phyloP scores from a whole-genome alignment of 2,797 vertebrate genomes.

The Myripristis murdjan region DNA sequence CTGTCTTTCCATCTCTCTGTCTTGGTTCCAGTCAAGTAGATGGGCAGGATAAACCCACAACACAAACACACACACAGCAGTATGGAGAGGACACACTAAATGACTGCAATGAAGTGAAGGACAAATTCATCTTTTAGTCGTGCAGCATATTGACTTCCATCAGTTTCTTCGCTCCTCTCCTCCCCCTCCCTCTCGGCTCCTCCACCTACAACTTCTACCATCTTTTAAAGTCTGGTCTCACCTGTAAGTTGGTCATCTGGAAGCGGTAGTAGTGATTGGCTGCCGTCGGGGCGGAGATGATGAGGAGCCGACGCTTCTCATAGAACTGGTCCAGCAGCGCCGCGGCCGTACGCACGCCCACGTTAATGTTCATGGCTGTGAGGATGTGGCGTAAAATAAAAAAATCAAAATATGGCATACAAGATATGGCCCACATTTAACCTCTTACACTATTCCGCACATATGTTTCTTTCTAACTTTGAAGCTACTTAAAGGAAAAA shows the following conservation, averaged over 20 bases:
- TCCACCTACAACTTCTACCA: not conserved
- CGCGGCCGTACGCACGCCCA: conserved; percentile 92
- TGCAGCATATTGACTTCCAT: not conserved
- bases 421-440: too few species aligned
- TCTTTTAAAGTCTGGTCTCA: conserved; percentile 69
- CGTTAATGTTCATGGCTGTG: conserved; percentile 96
- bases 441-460: too few species aligned
- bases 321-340: conserved; percentile 98
- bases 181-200: not conserved
- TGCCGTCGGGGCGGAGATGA: conserved; percentile 95
- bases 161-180: not conserved
- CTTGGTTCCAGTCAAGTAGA: conserved; percentile 27
- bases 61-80: conserved; percentile 7
- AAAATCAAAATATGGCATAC: conserved; percentile 22
- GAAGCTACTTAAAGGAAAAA: not conserved
- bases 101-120: not conserved
- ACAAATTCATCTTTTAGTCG: too few species aligned
- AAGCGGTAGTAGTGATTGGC: conserved; percentile 96
- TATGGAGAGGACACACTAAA: not conserved
- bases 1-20: conserved; percentile 16
- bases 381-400: conserved; percentile 48
- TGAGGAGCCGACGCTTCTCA: conserved; percentile 94
- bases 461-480: too few species aligned
- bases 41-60: conserved; percentile 17
- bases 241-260: conserved; percentile 96